phyloP scores from a whole-genome alignment of 2,113 vertebrate genomes.

The Cavia porcellus region DNA sequence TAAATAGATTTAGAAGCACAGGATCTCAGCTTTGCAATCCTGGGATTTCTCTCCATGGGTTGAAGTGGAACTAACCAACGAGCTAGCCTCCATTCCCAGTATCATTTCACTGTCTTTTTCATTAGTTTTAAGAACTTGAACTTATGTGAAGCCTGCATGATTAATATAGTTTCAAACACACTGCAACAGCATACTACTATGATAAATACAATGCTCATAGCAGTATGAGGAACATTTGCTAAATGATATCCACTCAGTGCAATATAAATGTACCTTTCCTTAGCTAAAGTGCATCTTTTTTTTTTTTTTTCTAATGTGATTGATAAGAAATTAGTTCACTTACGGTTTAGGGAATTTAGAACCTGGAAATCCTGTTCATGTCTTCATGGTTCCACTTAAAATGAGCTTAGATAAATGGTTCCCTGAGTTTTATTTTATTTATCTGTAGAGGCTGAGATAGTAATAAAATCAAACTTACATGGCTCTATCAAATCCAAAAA shows the following conservation, averaged over 20 bases:
- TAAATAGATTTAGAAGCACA: not conserved
- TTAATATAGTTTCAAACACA: not conserved
- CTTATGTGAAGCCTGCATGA: not conserved
- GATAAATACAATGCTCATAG: not conserved
- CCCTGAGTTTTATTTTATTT: not conserved
- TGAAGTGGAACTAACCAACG: too few relatives aligned
- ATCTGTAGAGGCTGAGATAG: not conserved
- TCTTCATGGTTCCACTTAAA: not conserved
- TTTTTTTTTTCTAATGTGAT: not conserved
- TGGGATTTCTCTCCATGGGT: not conserved
- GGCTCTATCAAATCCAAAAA: not conserved
- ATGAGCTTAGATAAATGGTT: not conserved
- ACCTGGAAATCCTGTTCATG: not conserved
- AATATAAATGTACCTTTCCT: not conserved
- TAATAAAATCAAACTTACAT: not conserved
- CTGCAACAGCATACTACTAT: not conserved
- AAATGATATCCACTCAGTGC: too few relatives aligned
- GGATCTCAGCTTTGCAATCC: not conserved
- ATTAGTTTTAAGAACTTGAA: not conserved
- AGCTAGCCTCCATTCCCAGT: not conserved
- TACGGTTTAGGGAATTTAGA: not conserved
- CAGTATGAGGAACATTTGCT: not conserved
- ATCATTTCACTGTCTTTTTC: not conserved
- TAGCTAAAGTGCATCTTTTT: not conserved
- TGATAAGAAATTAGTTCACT: not conserved